Percentiles rank a stretch among this genome's conserved stretches.
Evolutionary conservation across 2,113 vertebrate species (phyloP).

Genomic region (Alces alces): DNA sequence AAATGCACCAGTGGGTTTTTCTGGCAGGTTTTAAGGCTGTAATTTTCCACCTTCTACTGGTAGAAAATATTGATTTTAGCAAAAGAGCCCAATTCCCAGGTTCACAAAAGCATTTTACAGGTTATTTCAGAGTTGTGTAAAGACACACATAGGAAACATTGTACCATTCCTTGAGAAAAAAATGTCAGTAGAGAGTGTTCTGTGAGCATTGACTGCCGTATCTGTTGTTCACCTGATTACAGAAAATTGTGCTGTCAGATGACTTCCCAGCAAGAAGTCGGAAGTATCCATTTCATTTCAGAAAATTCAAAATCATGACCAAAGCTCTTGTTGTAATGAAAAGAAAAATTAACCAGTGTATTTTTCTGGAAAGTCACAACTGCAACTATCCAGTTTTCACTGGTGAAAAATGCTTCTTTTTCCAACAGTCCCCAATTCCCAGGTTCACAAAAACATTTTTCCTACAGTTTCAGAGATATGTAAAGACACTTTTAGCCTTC

Average conservation of each 20-base stretch:
- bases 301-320: neutral
- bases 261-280: neutral
- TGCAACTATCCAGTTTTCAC: neutral
- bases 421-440: neutral
- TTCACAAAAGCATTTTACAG: neutral
- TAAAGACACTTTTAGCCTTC: neutral
- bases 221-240: neutral
- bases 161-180: neutral
- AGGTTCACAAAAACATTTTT: neutral
- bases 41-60: neutral
- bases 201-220: neutral
- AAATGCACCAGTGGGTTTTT: neutral
- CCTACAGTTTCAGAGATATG: neutral
- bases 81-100: neutral
- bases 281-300: neutral
- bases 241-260: neutral
- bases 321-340: neutral
- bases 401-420: neutral
- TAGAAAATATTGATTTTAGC: neutral
- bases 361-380: neutral
- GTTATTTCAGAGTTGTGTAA: neutral
- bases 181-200: neutral
- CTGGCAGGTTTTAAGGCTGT: neutral
- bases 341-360: neutral
- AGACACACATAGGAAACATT: neutral